Conservation (phyloP, 2,797 vertebrate genomes). For the Gadopsis bispinosus region DNA sequence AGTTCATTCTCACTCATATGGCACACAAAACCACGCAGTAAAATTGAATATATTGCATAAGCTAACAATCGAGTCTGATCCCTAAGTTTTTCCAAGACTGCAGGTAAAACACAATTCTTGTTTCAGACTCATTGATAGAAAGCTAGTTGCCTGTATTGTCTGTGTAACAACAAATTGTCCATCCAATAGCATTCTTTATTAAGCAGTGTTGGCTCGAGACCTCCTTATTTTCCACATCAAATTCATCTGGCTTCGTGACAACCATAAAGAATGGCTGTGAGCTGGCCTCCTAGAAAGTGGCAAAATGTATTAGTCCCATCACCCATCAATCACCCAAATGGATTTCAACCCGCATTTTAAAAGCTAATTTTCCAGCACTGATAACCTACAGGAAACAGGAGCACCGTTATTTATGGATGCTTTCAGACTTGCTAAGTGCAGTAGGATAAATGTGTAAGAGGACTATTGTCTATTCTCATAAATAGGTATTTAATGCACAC, state of each 20-base stretch:
- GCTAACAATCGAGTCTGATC: neutral
- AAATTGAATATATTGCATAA: slow-evolving; percentile 28
- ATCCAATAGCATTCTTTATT: slow-evolving; percentile 70
- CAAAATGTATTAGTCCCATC: slow-evolving; percentile 87
- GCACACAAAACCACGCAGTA: neutral
- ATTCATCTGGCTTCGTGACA: slow-evolving; percentile 82
- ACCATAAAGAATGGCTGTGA: slow-evolving; percentile 82
- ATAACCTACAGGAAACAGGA: slow-evolving; percentile 85
- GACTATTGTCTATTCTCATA: slow-evolving; percentile 58
- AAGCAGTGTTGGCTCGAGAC: slow-evolving; percentile 77
- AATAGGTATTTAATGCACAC: slow-evolving; percentile 76
- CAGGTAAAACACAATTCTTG: slow-evolving; percentile 26
- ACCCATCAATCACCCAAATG: slow-evolving; percentile 89
- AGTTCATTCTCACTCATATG: neutral
- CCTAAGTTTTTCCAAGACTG: neutral
- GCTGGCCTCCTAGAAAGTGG: slow-evolving; percentile 80
- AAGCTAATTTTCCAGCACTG: slow-evolving; percentile 89
- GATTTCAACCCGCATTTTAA: slow-evolving; percentile 91
- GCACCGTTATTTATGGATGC: slow-evolving; percentile 85
- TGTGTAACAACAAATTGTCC: slow-evolving; percentile 76
- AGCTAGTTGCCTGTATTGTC: slow-evolving; percentile 32
- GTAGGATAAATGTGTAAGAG: slow-evolving; percentile 76
- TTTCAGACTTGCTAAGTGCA: slow-evolving; percentile 83
- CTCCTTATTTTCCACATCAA: slow-evolving; percentile 80
- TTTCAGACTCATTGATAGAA: slow-evolving; percentile 34